Evolutionary conservation across 2,797 vertebrate genomes (phyloP), one percentile per base, ranked within the genome.

Genomic region (Enteromius afrohamiltoni): DNA sequence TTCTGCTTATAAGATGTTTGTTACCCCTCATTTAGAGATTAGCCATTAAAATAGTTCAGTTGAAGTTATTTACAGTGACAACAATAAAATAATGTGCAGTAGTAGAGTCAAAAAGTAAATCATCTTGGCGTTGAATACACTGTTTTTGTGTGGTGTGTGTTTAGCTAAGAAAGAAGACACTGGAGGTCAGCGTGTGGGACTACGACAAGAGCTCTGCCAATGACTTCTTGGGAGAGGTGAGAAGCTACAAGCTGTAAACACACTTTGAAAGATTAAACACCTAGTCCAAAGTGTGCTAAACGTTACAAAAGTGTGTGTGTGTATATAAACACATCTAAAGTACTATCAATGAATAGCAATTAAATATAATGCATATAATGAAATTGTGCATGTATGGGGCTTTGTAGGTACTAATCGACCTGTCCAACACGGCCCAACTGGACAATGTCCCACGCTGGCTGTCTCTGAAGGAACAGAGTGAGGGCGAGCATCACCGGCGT

Each of bases 111-210:
- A 16, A 45, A 62, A 62, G 60, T 77, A 31, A 77, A 77, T 21
- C n/a, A 64, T 77, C 74, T 79, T 79, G 64, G 7, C 60, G 4
- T 47, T n/a, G 60, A 78, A 65, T 49, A 21, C 69, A 49, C 34
- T 81, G n/a, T 82, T 26, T 40, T 84, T 84, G 62, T 86, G 40
- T 77, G 74, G 17, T 37, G 31, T 88, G 58, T 94, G 78, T 89
- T 74, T 95, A 99, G 98, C 93, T 99, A 86, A 97, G 96, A 92
- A 99, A 99, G 95, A 99, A 99, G 93, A 99, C 97, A 14, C 92
- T 99, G 90, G 98, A 99, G 89, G 97, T 99, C 87, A 98, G 96
- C 86, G 97, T 99, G 87, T 99, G 98, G 98, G 98, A 99, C 93
- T 99, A 99, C 69, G 98, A 99, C 88, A 96, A 97, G 93, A 95